These are phyloP conservation scores for Scolopax bukidnonensis DNA, from an alignment of 2,797 vertebrate species.

Conservation along the genomic window DNA sequence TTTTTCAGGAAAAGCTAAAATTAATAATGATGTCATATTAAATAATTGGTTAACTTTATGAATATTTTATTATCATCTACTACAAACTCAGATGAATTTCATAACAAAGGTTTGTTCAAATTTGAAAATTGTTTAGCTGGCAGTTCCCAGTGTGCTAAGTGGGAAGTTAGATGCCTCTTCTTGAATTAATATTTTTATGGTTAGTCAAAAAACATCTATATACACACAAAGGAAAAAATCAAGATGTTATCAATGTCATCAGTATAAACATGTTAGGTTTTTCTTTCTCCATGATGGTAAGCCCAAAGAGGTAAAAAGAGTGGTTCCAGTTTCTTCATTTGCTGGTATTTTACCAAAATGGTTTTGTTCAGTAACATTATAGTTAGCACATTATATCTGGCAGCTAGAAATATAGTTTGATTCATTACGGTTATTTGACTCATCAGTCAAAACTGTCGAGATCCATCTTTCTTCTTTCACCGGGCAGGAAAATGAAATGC, in stretches of 20 bases:
- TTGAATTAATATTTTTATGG: background rate
- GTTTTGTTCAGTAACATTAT: background rate
- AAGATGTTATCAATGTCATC: background rate
- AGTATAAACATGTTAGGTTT: background rate
- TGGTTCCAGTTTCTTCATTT: background rate
- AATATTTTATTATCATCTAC: background rate
- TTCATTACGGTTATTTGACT: slow-evolving; percentile 15
- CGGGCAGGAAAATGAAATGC: slow-evolving; percentile 17
- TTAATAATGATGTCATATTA: background rate
- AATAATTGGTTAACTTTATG: background rate
- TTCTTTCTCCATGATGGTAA: background rate
- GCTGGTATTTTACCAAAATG: slow-evolving; percentile 7
- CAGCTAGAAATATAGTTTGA: slow-evolving; percentile 30
- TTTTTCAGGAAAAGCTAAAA: background rate
- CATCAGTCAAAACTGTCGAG: slow-evolving; percentile 17
- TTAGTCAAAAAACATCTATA: background rate
- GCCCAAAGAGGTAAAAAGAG: background rate
- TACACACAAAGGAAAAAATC: background rate
- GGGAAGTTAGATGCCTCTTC: background rate
- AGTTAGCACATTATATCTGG: slow-evolving; percentile 10
- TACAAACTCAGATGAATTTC: background rate
- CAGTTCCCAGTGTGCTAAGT: background rate
- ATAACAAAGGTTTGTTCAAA: background rate
- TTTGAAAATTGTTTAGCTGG: background rate
- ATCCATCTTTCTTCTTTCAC: background rate